Base-by-base conservation (phyloP, 2,797 vertebrate species). In the Danio jaintianensis region DNA sequence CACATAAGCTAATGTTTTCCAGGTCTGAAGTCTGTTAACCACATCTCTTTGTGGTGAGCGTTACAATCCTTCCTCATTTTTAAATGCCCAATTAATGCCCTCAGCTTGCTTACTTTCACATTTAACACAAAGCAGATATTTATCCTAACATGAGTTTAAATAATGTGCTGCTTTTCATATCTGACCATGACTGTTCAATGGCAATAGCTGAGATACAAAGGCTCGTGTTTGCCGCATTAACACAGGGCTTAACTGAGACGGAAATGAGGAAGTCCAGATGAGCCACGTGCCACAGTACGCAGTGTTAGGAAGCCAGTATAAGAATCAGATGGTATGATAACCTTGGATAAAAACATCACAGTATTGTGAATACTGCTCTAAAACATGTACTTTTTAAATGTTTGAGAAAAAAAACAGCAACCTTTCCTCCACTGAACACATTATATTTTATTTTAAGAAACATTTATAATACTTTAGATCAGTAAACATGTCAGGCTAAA, bases 251-350 rank as follows among this genome's bases (percentile, higher is more conserved):
- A 36, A 45, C 38, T n/a, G 38, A 56, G 48, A n/a, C 22, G 18
- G 53, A 56, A 67, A 55, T 13, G 4, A 73, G 43, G 20, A 74
- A 61, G 56, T 67, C 43, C 43, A 6, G 52, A 47, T 10, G 69
- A 78, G 43, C 52, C 48, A 43, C 38, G 69, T 69, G 43, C 42
- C 48, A 43, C 38, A 45, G 55, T 43, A 13, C 29, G 38, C 67
- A 13, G 53, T n/a, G n/a, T n/a, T n/a, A n/a, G n/a, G n/a, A n/a
- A n/a, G n/a, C n/a, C n/a, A n/a, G n/a, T n/a, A n/a, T n/a, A n/a
- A n/a, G n/a, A n/a, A n/a, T n/a, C n/a, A n/a, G n/a, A n/a, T n/a
- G n/a, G n/a, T n/a, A n/a, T n/a, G n/a, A n/a, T n/a, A n/a, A n/a
- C n/a, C n/a, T n/a, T n/a, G n/a, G n/a, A n/a, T n/a, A n/a, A n/a